Evolutionary conservation across 2,797 vertebrate genomes (phyloP), one percentile per base, ranked within the genome.

Genomic region (Selene dorsalis): DNA sequence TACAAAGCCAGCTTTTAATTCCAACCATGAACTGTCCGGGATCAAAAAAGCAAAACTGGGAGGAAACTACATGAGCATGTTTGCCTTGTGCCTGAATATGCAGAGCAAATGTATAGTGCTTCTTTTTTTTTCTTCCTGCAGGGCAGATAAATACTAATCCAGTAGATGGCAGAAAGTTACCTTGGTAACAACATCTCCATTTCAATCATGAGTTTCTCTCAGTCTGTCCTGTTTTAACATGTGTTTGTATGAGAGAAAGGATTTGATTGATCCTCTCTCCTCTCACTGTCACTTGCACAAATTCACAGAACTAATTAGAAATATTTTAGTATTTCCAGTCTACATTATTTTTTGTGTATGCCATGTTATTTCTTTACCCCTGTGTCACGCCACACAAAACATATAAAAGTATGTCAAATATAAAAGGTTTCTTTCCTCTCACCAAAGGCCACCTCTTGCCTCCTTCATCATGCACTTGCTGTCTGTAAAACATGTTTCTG

Each of bases 121-220:
- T 30, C n/a, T 32, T 32, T 32, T 28, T 60, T 38, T 68, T 39
- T n/a, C 4, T n/a, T 38, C 11, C 20, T 35, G 30, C 7, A 82
- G 64, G 76, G 48, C 50, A 88, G 70, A 24, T 71, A 84, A 83
- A 86, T 63, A 85, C 64, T 73, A 69, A 84, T 88, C 89, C 92
- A 93, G 90, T 86, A 92, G 90, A 84, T 89, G 92, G 90, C 92
- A 92, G 89, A 90, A 88, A 78, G 75, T 89, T 89, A 65, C 90
- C 83, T 83, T 79, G 4, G 43, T 71, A 84, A 85, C 64, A 84
- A 50, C 39, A 69, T 70, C 75, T 61, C 47, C 58, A 75, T 57
- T 68, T 74, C 56, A 61, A 57, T 73, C 77, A 67, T 68, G 63
- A 52, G 61, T n/a, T 67, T 47, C 17, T 77, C 12, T 64, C 9